Evolutionary conservation across 2,113 vertebrate species (phyloP).

Genomic region (Gallinago media): DNA sequence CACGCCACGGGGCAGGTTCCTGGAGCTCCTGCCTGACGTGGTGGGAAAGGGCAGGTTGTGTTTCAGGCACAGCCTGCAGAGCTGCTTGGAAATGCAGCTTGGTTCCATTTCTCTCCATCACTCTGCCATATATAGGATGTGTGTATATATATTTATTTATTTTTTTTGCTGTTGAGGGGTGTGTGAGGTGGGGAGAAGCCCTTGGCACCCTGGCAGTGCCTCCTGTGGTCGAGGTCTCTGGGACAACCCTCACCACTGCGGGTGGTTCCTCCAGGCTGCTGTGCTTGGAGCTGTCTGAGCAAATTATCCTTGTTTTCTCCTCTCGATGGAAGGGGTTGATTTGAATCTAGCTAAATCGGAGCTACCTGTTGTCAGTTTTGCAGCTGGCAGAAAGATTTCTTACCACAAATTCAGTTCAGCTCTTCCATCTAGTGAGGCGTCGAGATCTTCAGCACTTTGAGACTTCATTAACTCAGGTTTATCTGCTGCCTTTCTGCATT

Average conservation of each 20-base stretch:
- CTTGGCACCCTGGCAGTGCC: rapidly evolving
- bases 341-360: neutral
- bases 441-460: neutral
- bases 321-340: neutral
- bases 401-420: neutral
- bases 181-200: neutral
- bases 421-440: neutral
- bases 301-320: neutral
- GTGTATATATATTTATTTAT: neutral
- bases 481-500: neutral
- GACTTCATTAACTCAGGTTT: neutral
- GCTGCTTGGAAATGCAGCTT: neutral
- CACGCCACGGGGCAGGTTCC: neutral
- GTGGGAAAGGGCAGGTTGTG: neutral
- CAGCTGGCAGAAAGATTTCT: neutral
- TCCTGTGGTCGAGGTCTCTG: neutral
- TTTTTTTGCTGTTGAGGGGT: neutral
- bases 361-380: neutral
- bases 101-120: neutral
- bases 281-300: rapidly evolving
- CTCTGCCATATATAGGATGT: rapidly evolving
- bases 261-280: neutral
- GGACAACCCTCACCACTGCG: rapidly evolving
- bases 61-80: neutral
- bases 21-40: neutral